These are phyloP conservation scores for Microhierax caerulescens DNA, from an alignment of 2,797 vertebrate genomes.

Conservation along the genomic window DNA sequence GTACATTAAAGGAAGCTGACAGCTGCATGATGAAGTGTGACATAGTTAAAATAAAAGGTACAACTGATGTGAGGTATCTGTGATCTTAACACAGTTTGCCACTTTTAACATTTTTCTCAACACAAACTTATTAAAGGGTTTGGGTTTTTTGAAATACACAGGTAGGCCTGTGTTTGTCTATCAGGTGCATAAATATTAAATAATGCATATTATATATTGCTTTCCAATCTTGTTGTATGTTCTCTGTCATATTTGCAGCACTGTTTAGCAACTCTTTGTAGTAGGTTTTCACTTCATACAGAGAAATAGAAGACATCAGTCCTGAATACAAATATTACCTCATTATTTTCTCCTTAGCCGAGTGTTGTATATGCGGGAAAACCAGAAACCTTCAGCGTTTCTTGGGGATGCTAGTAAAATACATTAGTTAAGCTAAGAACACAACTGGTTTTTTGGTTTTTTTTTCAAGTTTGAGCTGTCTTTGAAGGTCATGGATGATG, in stretches of 20 bases:
- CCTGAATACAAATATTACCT: neutral
- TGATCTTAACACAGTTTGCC: slow-evolving; percentile 62
- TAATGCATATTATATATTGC: neutral
- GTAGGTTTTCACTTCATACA: neutral
- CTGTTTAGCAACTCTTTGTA: neutral
- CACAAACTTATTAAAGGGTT: neutral
- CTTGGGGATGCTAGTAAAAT: neutral
- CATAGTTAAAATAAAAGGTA: slow-evolving; percentile 68
- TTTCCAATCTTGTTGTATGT: neutral
- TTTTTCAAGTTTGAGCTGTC: neutral
- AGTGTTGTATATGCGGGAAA: neutral
- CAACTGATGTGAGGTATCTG: slow-evolving; percentile 5
- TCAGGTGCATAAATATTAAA: neutral
- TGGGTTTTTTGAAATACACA: neutral
- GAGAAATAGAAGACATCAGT: neutral
- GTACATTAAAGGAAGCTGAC: slow-evolving; percentile 56
- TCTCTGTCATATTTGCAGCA: neutral
- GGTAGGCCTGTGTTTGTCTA: neutral
- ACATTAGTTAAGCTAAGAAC: neutral
- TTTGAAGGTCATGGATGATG: neutral
- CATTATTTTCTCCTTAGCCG: neutral
- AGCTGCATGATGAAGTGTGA: slow-evolving; percentile 66
- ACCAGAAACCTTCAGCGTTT: neutral
- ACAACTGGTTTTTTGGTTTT: neutral
- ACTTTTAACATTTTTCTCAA: slow-evolving; percentile 57